phyloP scores from a whole-genome alignment of 1,140 invertebrate species.

The Drosophila orosa region DNA sequence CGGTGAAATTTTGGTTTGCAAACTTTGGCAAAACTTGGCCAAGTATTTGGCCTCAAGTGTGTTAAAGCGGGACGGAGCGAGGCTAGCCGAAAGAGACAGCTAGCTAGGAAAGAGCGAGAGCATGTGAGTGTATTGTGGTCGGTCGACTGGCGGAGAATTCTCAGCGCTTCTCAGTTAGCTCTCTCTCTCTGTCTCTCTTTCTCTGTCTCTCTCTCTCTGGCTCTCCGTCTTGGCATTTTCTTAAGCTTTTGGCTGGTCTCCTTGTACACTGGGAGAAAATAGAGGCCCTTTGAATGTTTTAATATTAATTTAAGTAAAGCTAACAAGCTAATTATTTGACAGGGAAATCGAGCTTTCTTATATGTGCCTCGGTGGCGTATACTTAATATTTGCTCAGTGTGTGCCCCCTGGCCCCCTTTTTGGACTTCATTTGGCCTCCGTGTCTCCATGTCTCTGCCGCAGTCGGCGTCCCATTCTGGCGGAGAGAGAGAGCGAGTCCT shows the following conservation, averaged over 20 bases:
- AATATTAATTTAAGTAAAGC: neutral
- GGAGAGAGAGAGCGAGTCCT: neutral
- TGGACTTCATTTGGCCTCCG: neutral
- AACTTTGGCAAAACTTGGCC: conserved; percentile 83
- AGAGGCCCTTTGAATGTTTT: neutral
- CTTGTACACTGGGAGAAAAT: conserved; percentile 7
- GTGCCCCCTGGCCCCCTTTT: neutral
- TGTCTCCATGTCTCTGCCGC: conserved; percentile 2
- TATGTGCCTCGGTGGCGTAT: conserved; percentile 6
- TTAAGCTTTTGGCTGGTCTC: conserved; percentile 13
- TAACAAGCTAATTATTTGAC: neutral
- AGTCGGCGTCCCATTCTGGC: conserved; percentile 9
- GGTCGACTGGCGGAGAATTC: conserved; percentile 60
- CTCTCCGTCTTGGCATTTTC: conserved; percentile 29
- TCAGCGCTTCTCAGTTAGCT: conserved; percentile 39
- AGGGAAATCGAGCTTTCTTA: neutral
- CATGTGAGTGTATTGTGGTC: conserved; percentile 53
- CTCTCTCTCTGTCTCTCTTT: conserved; percentile 24
- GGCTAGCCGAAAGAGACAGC: conserved; percentile 28
- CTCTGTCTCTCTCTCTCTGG: conserved; percentile 13
- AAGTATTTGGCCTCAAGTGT: conserved; percentile 80
- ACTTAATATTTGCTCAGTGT: conserved; percentile 17
- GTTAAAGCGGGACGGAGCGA: conserved; percentile 49
- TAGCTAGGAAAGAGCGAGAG: conserved; percentile 11
- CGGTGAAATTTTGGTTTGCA: conserved; percentile 81